Evolutionary conservation across 2,797 vertebrate genomes (phyloP).

Genomic region (Sebastes taczanowskii): DNA sequence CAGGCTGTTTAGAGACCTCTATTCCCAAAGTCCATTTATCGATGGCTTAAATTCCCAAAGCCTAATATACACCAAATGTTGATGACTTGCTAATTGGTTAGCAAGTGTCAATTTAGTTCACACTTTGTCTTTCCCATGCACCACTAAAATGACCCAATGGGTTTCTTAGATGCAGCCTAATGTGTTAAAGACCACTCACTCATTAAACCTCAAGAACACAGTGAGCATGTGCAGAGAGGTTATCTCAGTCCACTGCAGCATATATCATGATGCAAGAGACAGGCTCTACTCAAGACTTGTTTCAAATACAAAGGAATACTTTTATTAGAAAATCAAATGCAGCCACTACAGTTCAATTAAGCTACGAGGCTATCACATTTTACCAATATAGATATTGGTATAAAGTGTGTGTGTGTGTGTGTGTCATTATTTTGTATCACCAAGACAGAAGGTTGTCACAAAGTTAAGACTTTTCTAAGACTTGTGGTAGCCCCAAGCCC

Average conservation of each 20-base stretch:
- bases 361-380: neutral
- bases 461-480: neutral
- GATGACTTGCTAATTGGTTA: conserved; percentile 1
- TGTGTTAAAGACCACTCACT: conserved; percentile 2
- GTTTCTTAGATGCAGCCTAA: neutral
- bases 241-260: conserved; percentile 8
- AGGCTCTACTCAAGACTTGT: neutral
- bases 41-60: neutral
- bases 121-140: neutral
- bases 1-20: neutral
- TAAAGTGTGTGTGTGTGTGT: neutral
- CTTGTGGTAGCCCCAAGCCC: neutral
- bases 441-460: neutral
- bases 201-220: conserved; percentile 9
- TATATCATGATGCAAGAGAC: neutral
- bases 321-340: neutral
- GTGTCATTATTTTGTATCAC: neutral
- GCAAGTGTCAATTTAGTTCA: neutral
- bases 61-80: neutral
- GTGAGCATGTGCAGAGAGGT: conserved; percentile 5
- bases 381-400: neutral
- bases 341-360: neutral
- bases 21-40: neutral
- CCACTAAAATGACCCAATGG: neutral
- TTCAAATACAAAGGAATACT: conserved; percentile 3